Conservation (phyloP, 1,140 invertebrate genomes). For the Tetranychus urticae region DNA sequence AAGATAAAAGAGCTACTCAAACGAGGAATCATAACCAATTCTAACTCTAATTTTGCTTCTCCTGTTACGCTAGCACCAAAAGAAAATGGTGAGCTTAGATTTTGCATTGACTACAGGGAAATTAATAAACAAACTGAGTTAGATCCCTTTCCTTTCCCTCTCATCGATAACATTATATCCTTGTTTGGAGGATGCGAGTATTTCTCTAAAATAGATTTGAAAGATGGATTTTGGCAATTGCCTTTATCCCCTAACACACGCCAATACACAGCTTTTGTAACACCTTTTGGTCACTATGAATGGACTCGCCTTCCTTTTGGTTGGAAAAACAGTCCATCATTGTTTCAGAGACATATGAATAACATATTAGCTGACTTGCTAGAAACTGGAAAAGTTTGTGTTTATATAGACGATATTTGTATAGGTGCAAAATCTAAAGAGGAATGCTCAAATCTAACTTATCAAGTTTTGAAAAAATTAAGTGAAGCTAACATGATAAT, state of each 20-base stretch:
- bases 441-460: background rate
- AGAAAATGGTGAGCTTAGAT: background rate
- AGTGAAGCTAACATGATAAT: background rate
- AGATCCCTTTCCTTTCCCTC: background rate
- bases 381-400: background rate
- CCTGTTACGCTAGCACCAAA: background rate
- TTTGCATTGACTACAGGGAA: background rate
- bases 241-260: background rate
- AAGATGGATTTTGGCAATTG: conserved; percentile 3
- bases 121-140: background rate
- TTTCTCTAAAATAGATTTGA: conserved; percentile 3
- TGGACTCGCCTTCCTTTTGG: conserved; percentile 1
- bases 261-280: conserved; percentile 2
- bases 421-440: background rate
- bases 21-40: background rate
- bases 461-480: background rate
- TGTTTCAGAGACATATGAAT: background rate
- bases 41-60: background rate
- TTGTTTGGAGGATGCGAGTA: background rate
- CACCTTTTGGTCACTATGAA: background rate
- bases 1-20: background rate
- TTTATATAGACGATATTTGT: background rate
- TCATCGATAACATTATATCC: background rate
- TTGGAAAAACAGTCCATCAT: background rate
- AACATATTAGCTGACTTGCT: background rate